Evolutionary conservation across 1,140 invertebrate species (phyloP), one percentile per base, ranked within the genome.

Genomic region (Brachystomella parvula): DNA sequence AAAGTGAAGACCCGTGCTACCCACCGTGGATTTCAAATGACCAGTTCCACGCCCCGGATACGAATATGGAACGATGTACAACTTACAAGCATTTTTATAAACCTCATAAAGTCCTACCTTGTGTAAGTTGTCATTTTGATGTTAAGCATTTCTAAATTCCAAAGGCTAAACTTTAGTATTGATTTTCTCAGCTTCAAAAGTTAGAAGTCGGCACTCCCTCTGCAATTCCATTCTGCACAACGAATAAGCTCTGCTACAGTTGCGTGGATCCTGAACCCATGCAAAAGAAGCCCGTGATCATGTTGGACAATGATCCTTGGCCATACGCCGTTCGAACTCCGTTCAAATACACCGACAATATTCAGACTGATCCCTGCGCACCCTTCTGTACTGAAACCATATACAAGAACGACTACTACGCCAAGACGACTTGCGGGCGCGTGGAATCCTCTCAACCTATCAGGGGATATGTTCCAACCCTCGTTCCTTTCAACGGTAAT

Each of bases 291-390:
- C 70, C 70, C 0, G 70, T 71, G 2, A 66, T 66, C 53, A 59
- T 71, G 63, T 47, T 56, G 32, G 70, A 71, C 32, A 56, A 60
- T 30, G 70, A 71, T 44, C 70, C 70, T 15, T 71, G 70, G 70
- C 70, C 70, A 28, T 65, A 58, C n/a, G 70, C 68, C 1, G 61
- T 47, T 17, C 64, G 61, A 29, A 47, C 44, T 24, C 66, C 63
- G 24, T 61, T 66, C 24, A 33, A 32, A 28, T 68, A 68, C 30
- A 61, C 66, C 47, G 64, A 71, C 32, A 71, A 71, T 57, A 44
- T 71, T 9, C 3, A 63, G n/a, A 57, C 61, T 1, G 70, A 71
- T 33, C 70, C 70, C 2, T 71, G 70, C 64, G 70, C 70, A 24
- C 59, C 58, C 6, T 71, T 71, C 58, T 56, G 61, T 17, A 66